phyloP scores from a whole-genome alignment of 2,113 vertebrate genomes.

The Oceanites oceanicus region DNA sequence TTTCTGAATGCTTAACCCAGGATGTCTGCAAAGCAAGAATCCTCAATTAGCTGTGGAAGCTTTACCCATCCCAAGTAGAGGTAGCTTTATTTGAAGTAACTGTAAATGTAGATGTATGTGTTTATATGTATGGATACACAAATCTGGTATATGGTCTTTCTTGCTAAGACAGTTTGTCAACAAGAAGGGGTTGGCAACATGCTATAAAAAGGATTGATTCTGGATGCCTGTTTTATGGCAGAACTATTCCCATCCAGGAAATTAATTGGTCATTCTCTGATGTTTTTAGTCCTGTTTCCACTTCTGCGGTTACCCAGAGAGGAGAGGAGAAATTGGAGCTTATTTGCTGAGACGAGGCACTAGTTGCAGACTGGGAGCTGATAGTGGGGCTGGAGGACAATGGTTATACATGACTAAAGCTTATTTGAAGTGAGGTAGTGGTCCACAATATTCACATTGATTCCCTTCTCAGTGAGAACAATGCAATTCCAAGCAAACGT shows the following conservation, averaged over 20 bases:
- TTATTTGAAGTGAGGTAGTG: not conserved
- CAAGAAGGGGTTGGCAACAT: not conserved
- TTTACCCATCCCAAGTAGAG: not conserved
- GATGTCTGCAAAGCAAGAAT: not conserved
- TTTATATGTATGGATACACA: not conserved
- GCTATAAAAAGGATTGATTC: not conserved
- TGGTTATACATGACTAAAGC: not conserved
- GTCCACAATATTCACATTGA: not conserved
- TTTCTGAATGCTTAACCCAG: not conserved
- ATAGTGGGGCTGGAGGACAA: not conserved
- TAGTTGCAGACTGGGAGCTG: not conserved
- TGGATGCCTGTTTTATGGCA: not conserved
- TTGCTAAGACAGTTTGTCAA: not conserved
- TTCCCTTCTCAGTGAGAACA: not conserved
- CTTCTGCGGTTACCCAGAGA: not conserved
- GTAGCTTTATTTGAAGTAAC: not conserved
- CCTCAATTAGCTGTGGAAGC: not conserved
- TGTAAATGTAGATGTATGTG: not conserved
- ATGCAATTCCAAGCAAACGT: accelerated
- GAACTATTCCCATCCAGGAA: not conserved
- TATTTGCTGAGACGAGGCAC: not conserved
- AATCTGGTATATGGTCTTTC: not conserved
- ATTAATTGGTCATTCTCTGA: not conserved
- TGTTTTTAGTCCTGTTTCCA: not conserved
- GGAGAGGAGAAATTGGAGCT: not conserved